Percentiles rank a stretch among this genome's conserved stretches.
Conservation (phyloP, 2,888 invertebrate genomes). For the Plebejus argus region DNA sequence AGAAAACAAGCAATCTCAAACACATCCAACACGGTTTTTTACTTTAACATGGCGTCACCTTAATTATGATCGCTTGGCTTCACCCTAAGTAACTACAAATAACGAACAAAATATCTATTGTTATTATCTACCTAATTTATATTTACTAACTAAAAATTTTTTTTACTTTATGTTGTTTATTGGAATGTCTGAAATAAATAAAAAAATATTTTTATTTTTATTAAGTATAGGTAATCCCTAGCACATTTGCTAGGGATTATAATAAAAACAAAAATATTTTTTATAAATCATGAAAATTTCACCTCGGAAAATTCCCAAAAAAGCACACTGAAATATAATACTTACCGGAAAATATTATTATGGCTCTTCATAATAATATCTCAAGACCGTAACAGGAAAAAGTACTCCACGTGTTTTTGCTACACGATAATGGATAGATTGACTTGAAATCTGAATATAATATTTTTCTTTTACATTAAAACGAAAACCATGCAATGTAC, state of each 20-base stretch:
- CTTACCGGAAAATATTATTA: conserved; percentile 10
- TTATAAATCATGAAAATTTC: background rate
- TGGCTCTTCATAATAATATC: background rate
- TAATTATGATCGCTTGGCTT: too few species aligned
- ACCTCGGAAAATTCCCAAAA: background rate
- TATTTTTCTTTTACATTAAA: background rate
- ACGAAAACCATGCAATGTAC: background rate
- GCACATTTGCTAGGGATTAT: too few species aligned
- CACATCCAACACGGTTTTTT: too few species aligned
- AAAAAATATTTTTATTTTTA: background rate
- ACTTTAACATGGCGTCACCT: too few species aligned
- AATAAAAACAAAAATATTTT: background rate
- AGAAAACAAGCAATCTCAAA: too few species aligned
- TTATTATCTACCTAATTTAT: too few species aligned
- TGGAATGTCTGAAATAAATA: background rate
- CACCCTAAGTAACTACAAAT: too few species aligned
- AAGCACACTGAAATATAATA: background rate
- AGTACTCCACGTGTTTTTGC: conserved; percentile 1
- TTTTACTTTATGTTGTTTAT: too few species aligned
- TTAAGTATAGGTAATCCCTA: too few species aligned
- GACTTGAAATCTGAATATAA: conserved; percentile 3
- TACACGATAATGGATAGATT: conserved; percentile 3
- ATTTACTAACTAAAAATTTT: too few species aligned
- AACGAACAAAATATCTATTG: too few species aligned
- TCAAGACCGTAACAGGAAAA: background rate